These are phyloP conservation scores for Trichogramma dendrolimi DNA, from an alignment of 2,888 invertebrate genomes.

Conservation along the genomic window DNA sequence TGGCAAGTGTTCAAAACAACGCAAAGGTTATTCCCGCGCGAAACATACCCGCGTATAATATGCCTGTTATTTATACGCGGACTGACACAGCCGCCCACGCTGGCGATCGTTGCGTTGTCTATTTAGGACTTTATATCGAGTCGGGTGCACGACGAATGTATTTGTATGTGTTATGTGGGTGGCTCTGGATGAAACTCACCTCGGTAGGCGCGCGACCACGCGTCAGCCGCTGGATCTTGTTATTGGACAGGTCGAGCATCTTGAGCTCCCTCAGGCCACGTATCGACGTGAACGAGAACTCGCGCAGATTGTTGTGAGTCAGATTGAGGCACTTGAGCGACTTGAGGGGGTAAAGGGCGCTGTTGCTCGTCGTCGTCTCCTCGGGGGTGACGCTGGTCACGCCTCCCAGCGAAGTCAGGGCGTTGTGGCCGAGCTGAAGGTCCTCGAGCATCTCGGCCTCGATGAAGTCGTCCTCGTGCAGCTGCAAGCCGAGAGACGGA, in stretches of 20 bases:
- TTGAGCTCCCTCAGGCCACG: constrained; percentile 69
- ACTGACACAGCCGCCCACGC: too few species aligned
- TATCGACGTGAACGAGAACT: constrained; percentile 77
- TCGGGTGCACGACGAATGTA: too few species aligned
- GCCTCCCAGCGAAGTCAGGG: constrained; percentile 59
- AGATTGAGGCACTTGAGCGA: constrained; percentile 69
- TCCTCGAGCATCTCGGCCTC: constrained; percentile 68
- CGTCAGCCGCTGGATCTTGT: constrained; percentile 61
- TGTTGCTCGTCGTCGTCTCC: constrained; percentile 41
- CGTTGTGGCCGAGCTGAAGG: constrained; percentile 70
- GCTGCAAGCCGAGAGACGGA: constrained; percentile 48
- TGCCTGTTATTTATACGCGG: too few species aligned
- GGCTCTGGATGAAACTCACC: constrained; percentile 33
- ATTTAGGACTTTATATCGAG: too few species aligned
- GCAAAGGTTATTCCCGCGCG: too few species aligned
- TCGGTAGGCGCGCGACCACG: constrained; percentile 46
- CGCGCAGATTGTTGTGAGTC: constrained; percentile 69
- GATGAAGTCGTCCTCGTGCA: constrained; percentile 71
- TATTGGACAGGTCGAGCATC: constrained; percentile 72
- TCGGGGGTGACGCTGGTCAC: constrained; percentile 37
- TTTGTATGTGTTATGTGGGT: too few species aligned
- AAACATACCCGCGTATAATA: too few species aligned
- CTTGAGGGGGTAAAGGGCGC: constrained; percentile 67
- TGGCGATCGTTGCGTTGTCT: too few species aligned
- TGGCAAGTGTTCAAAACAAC: too few species aligned